Evolutionary conservation across 2,113 vertebrate species (phyloP).

Genomic region (Origma solitaria): DNA sequence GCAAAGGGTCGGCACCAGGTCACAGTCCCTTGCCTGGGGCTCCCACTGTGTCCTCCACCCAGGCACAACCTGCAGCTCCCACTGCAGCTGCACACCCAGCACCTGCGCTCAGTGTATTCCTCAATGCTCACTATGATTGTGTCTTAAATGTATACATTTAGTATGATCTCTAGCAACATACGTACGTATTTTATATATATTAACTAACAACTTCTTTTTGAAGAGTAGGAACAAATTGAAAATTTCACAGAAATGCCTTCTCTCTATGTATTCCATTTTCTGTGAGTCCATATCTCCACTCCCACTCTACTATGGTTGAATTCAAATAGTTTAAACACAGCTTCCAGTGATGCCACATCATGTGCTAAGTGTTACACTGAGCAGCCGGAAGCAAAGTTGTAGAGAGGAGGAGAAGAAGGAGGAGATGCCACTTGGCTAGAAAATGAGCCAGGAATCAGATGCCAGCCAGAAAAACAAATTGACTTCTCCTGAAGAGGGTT

Average conservation of each 20-base stretch:
- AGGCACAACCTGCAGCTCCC: neutral
- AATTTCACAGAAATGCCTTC: neutral
- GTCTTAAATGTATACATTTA: neutral
- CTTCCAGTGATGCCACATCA: neutral
- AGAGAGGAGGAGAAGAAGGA: neutral
- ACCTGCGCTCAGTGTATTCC: neutral
- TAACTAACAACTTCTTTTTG: neutral
- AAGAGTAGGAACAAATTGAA: neutral
- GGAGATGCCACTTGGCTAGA: neutral
- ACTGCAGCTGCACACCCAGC: neutral
- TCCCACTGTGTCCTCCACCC: no score
- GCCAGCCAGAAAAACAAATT: conserved; percentile 1
- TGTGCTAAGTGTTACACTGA: neutral
- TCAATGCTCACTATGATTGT: neutral
- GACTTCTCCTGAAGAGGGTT: neutral
- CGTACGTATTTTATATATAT: neutral
- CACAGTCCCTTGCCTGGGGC: no score
- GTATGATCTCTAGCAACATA: neutral
- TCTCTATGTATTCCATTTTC: neutral
- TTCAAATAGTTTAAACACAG: neutral
- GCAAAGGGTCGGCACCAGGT: no score
- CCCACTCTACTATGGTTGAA: neutral
- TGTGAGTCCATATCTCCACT: neutral
- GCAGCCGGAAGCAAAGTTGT: neutral
- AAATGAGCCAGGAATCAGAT: conserved; percentile 1